Conservation (phyloP, 2,113 vertebrate species). For the Nerophis ophidion region DNA sequence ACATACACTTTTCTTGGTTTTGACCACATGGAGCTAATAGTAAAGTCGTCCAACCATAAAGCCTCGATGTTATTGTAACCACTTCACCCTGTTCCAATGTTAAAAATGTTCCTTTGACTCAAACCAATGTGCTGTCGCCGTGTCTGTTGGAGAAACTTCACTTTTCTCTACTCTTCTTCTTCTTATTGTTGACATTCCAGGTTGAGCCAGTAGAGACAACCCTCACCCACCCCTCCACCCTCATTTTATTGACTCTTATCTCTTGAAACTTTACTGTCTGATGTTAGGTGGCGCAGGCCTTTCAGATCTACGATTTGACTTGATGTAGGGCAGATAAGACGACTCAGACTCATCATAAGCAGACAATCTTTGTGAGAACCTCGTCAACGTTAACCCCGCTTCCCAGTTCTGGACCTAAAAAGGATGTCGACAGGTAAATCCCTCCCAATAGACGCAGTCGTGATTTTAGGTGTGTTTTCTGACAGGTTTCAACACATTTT, state of each 20-base stretch:
- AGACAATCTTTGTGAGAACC: background rate
- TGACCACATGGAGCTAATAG: slow-evolving; percentile 23
- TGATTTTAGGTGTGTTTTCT: too few species aligned
- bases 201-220: slow-evolving; percentile 8
- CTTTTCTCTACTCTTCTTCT: background rate
- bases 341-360: background rate
- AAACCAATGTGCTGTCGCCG: background rate
- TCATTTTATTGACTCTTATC: slow-evolving; percentile 23
- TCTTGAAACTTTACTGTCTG: slow-evolving; percentile 11
- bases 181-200: slow-evolving; percentile 22
- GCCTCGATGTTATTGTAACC: slow-evolving; percentile 35
- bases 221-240: slow-evolving; percentile 7
- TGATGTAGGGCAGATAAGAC: slow-evolving; percentile 8
- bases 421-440: too few species aligned
- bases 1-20: slow-evolving; percentile 25
- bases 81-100: slow-evolving; percentile 17
- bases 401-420: too few species aligned
- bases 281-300: slow-evolving; percentile 9
- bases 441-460: too few species aligned
- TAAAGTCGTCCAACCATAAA: slow-evolving; percentile 10
- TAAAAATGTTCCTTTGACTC: background rate
- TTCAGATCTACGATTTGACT: background rate
- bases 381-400: background rate
- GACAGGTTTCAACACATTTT: too few species aligned
- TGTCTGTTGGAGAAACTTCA: background rate